Base-by-base conservation (phyloP, 2,888 invertebrate species). In the Erebia epiphron region DNA sequence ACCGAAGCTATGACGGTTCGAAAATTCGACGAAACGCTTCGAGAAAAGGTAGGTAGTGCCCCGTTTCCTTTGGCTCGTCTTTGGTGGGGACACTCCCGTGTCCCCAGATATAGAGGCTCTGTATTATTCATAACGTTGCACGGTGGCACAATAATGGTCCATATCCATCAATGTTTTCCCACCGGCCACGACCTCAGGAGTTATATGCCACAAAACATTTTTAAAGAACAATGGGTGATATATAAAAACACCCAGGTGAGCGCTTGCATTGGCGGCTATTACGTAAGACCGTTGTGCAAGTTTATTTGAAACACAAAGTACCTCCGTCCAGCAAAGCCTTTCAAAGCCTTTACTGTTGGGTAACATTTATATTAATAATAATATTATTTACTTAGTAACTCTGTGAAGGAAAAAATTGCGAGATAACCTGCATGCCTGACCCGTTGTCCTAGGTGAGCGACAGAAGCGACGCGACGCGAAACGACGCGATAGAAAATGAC, bases 171-270 rank as follows among this genome's bases (percentile, higher is more conserved):
- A 74, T 71, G 67, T 69, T 68, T 71, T 69, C 72, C 54, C 70
- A 75, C 70, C 58, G 73, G 70, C 54, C 62, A 65, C 74, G 74
- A 70, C 70, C 72, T 70, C 66, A 74, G 70, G 66, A 69, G 69
- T 70, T 70, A 63, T 67, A 71, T 71, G 71, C 68, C 70, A 70
- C 75, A 74, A 74, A 78, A 75, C 77, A 77, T 70, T 75, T 66
- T 74, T 64, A 67, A 74, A 70, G 75, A 75, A 78, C 79, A 79
- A 79, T 79, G 77, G 75, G 62, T 54, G 70, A 46, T 67, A 73
- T 76, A 73, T 70, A 76, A 77, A 75, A 77, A 78, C 77, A 77
- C 66, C 21, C 71, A 75, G 72, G 75, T 75, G 77, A 72, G 58
- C 71, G 71, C 11, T 60, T 68, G 66, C 67, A 66, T 61, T 43